Evolutionary conservation across 2,797 vertebrate genomes (phyloP), one percentile per base, ranked within the genome.

Genomic region (Liparis tanakae): DNA sequence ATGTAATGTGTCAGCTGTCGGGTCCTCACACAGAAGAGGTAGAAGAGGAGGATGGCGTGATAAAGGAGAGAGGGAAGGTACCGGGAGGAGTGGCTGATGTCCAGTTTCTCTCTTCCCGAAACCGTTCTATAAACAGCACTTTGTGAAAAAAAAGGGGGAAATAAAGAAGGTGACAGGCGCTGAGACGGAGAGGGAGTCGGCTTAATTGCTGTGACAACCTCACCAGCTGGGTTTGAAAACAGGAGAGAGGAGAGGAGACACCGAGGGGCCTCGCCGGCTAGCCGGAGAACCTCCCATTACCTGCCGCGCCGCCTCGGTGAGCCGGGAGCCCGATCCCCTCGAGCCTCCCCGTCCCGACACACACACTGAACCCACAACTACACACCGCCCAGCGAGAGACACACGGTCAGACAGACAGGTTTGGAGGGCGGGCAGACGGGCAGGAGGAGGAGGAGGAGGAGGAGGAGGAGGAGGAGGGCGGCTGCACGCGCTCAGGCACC

Each of bases 211-310:
- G 66, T 18, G 44, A 82, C 85, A 78, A 64, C 75, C 75, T 78
- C 7, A 66, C 18, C 62, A 71, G 77, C 57, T 10, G 0, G 56
- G 60, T 84, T 83, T 72, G 48, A 70, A 30, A 75, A 63, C 72
- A 59, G 78, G 41, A 66, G 55, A 22, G 41, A 57, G 46, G 44
- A 36, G 65, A 44, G 41, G 59, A 46, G 63, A 58, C 22, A 55
- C 44, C 14, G 64, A 62, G 54, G 54, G 57, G 51, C 72, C 77
- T n/a, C 34, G 72, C 84, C 79, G 82, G 88, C 77, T 89, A 82
- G 71, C 76, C 76, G 66, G 59, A 81, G 82, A 72, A 80, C 67
- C 80, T 79, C 73, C 82, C 72, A 80, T 90, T 89, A 89, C 89
- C 85, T 84, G 68, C 64, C 30, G 54, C 7, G 50, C 76, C 69